Evolutionary conservation across 2,888 invertebrate species (phyloP), one percentile per base, ranked within the genome.

Genomic region (Drosophila testacea): DNA sequence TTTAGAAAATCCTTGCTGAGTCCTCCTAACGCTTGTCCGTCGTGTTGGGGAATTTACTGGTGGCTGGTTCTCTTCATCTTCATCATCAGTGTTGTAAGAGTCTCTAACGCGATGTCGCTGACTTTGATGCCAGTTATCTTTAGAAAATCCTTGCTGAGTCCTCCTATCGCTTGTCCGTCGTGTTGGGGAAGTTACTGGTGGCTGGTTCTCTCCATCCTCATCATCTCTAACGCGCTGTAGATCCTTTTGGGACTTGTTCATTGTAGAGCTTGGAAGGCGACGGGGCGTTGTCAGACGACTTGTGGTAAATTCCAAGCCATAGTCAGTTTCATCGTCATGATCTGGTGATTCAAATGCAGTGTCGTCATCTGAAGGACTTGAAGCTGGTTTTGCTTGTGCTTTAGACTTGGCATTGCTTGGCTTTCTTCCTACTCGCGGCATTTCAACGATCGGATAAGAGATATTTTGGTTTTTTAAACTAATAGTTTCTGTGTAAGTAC

Each of bases 241-340:
- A 9, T 6, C 13, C 4, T 16, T 22, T 13, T 52, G 27, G 0
- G 22, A 5, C 4, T 46, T n/a, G 28, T 50, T 57, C 5, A 74
- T 22, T 11, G 90, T 89, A 0, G 87, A 82, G 34, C 70, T 56
- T 4, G 55, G 55, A 0, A 13, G 27, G 6, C 44, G 55, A 13
- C 13, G 27, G 5, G 71, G 54, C 47, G 66, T 39, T 6, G 63
- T 41, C 6, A 72, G 67, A n/a, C 42, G 63, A 22, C 77, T 72
- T 9, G 68, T 76, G 6, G 74, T 83, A 51, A 76, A 81, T 1
- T 85, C 82, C 16, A 85, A 56, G 30, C 70, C 82, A 46, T 83
- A 85, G 54, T 84, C 86, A 1, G 84, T 86, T 16, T n/a, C 66
- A 0, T 71, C 55, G 0, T 61, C 41, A 0, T 4, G 13, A 0